These are phyloP conservation scores for Nasonia vitripennis DNA, from an alignment of 1,140 invertebrate species.

Conservation along the genomic window DNA sequence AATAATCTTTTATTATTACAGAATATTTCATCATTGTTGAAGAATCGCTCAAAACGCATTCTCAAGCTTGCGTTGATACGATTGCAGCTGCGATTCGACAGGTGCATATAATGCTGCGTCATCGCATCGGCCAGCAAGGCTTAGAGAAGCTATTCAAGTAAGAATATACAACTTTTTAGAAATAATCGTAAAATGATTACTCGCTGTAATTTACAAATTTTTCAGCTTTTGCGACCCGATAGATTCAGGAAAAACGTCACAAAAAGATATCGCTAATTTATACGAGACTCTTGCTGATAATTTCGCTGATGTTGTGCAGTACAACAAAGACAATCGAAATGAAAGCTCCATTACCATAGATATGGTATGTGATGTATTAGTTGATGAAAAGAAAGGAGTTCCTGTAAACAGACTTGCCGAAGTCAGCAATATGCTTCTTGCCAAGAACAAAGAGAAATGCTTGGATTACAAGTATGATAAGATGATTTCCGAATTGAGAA, in stretches of 20 bases:
- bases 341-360: constrained; percentile 87
- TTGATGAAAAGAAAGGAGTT: constrained; percentile 76
- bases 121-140: constrained; percentile 76
- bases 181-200: constrained; percentile 38
- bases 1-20: constrained; percentile 59
- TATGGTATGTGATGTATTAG: constrained; percentile 85
- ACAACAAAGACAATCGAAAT: constrained; percentile 94
- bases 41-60: constrained; percentile 79
- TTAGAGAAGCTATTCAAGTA: constrained; percentile 84
- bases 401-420: constrained; percentile 83
- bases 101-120: constrained; percentile 79
- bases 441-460: constrained; percentile 83
- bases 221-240: constrained; percentile 86
- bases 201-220: constrained; percentile 59
- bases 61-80: constrained; percentile 78
- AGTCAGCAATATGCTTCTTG: constrained; percentile 84
- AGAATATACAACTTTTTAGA: constrained; percentile 49
- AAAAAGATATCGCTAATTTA: constrained; percentile 86
- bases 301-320: constrained; percentile 92
- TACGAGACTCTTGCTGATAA: constrained; percentile 88
- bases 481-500: constrained; percentile 84
- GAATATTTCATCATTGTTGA: constrained; percentile 87
- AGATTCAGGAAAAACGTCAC: constrained; percentile 75
- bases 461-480: constrained; percentile 89
- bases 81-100: constrained; percentile 81